Base-by-base conservation (phyloP, 2,113 vertebrate genomes). In the Noturus placidus region DNA sequence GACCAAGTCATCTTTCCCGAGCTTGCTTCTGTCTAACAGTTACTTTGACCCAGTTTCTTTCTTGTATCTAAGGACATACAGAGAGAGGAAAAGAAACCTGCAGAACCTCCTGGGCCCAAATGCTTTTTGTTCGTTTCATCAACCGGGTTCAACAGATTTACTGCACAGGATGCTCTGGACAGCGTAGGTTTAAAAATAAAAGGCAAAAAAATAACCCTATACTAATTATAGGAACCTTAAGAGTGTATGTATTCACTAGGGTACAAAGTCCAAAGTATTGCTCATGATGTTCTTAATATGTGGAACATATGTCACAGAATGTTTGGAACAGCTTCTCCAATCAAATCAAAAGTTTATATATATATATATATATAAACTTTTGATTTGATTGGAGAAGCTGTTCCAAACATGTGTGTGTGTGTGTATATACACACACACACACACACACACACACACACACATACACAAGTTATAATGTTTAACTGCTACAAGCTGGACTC, bases 131-230 rank as follows among this genome's bases (percentile, higher is more conserved):
- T 65, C 83, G 63, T 69, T 83, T 84, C 10, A 15, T 88, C 81
- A 74, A 76, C 80, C 33, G 56, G 89, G 83, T 86, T 83, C 84
- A 56, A 33, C 70, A 88, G 81, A 88, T 87, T 88, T 85, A n/a
- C 84, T 88, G 81, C 38, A 25, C 65, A 80, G 59, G 54, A 86
- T 17, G 85, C 38, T 50, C 59, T 80, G 27, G 30, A 59, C 50
- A 69, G 85, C 27, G 4, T 54, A 59, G 30, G 69, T 56, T n/a
- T 4, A 30, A 56, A 46, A 42, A 11, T 1, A 82, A 65, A 11
- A 42, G 10, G 3, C 76, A 77, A 15, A 86, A 46, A 46, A 46
- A 7, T 7, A 46, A 46, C 0, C 82, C 52, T 59, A n/a, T 3
- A 5, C 25, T 42, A 2, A 20, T 72, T 72, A n/a, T n/a, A 42